phyloP scores from a whole-genome alignment of 2,113 vertebrate genomes.

The Petaurus breviceps region DNA sequence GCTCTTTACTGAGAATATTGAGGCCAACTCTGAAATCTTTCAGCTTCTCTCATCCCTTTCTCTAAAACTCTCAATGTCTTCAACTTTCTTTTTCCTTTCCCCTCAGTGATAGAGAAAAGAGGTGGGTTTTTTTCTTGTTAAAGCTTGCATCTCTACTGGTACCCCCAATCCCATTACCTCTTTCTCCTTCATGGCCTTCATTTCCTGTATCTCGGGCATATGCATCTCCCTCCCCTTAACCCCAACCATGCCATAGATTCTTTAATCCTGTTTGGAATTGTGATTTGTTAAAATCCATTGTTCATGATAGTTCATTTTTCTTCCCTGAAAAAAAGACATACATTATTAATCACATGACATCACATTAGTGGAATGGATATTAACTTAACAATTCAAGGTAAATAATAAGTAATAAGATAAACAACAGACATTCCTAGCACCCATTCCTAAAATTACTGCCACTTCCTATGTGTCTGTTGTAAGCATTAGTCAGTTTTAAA shows the following conservation, averaged over 20 bases:
- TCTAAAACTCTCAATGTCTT: too few species aligned
- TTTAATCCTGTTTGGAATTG: too few species aligned
- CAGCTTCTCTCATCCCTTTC: too few species aligned
- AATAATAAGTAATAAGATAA: not conserved
- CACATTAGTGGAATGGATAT: not conserved
- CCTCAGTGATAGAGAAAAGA: too few species aligned
- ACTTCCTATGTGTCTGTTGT: not conserved
- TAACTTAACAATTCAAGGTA: not conserved
- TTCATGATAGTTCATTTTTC: not conserved
- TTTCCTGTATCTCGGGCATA: not conserved
- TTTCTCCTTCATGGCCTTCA: not conserved
- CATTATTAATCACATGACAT: not conserved
- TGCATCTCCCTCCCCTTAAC: too few species aligned
- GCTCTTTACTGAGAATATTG: too few species aligned
- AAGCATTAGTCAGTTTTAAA: not conserved
- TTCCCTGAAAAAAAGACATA: not conserved
- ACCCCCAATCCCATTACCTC: not conserved
- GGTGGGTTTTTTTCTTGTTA: too few species aligned
- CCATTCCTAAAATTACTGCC: not conserved
- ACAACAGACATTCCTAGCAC: not conserved
- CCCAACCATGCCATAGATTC: not conserved
- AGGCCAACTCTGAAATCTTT: too few species aligned
- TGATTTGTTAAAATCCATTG: not conserved
- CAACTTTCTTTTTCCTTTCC: too few species aligned
- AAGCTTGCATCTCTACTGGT: not conserved